phyloP scores from a whole-genome alignment of 2,797 vertebrate species.

The Anableps anableps region DNA sequence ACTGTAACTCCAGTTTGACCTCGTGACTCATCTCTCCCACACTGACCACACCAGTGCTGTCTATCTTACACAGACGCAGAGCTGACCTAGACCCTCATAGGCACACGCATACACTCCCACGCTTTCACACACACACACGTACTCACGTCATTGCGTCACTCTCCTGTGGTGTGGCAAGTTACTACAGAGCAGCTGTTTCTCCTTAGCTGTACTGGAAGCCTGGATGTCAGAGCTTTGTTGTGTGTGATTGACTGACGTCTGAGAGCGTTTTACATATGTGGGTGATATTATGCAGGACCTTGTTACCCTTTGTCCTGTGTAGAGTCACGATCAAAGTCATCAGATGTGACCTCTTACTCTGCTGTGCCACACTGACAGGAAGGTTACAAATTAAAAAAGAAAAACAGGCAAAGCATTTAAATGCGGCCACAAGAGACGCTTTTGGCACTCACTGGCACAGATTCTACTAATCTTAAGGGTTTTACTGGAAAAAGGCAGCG shows the following conservation, averaged over 20 bases:
- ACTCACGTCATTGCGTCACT: slow-evolving; percentile 62
- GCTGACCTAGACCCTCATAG: slow-evolving; percentile 58
- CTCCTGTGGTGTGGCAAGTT: slow-evolving; percentile 55
- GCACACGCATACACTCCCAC: slow-evolving; percentile 12
- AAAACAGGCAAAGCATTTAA: background rate
- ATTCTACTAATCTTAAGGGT: background rate
- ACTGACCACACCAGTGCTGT: slow-evolving; percentile 69
- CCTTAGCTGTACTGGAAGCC: slow-evolving; percentile 72
- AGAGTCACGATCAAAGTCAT: slow-evolving; percentile 37
- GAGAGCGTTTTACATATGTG: slow-evolving; percentile 45
- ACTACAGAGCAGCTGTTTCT: slow-evolving; percentile 73
- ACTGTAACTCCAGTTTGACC: slow-evolving; percentile 69
- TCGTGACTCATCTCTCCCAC: slow-evolving; percentile 78
- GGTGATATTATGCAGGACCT: slow-evolving; percentile 42
- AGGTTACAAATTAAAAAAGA: background rate
- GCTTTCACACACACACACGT: slow-evolving; percentile 12
- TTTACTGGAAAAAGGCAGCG: background rate
- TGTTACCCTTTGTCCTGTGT: slow-evolving; percentile 18
- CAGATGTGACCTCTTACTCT: slow-evolving; percentile 24
- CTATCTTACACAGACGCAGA: slow-evolving; percentile 49
- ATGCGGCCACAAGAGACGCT: background rate
- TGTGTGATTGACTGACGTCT: slow-evolving; percentile 74
- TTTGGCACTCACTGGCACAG: background rate
- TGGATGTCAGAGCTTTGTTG: slow-evolving; percentile 73
- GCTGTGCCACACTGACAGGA: background rate